These are phyloP conservation scores for Acronicta psi DNA, from an alignment of 2,888 invertebrate species.

Conservation along the genomic window DNA sequence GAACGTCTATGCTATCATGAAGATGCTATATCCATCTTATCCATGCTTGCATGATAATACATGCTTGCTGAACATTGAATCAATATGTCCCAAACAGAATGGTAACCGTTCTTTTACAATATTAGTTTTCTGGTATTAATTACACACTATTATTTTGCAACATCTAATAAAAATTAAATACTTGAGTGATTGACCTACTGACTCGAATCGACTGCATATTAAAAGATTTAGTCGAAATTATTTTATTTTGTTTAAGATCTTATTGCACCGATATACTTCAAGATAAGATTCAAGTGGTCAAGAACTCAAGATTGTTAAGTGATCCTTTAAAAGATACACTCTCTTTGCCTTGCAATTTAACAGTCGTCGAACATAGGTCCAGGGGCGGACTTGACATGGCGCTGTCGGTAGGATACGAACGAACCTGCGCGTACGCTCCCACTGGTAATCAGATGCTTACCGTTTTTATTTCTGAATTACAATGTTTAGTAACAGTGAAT, in stretches of 20 bases:
- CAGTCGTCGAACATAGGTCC: too few relatives aligned
- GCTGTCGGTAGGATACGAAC: too few relatives aligned
- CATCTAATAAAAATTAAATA: constrained; percentile 43
- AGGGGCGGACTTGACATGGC: too few relatives aligned
- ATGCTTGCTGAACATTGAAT: neutral
- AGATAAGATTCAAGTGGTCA: constrained; percentile 27
- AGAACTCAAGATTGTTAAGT: constrained; percentile 14
- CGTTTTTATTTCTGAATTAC: too few relatives aligned
- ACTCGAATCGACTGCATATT: constrained; percentile 21
- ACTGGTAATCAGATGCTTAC: too few relatives aligned
- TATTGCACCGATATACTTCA: constrained; percentile 15
- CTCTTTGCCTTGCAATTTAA: too few relatives aligned
- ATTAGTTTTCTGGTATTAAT: constrained; percentile 34
- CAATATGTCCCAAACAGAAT: constrained; percentile 16
- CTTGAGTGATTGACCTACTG: constrained; percentile 52
- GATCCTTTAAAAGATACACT: neutral
- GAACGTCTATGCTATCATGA: too few relatives aligned
- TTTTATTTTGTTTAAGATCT: constrained; percentile 18
- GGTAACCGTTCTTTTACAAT: too few relatives aligned
- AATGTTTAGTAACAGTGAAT: too few relatives aligned
- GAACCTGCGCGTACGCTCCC: too few relatives aligned
- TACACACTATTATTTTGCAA: constrained; percentile 49
- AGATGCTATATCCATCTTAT: too few relatives aligned
- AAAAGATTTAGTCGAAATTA: constrained; percentile 10
- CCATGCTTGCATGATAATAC: too few relatives aligned